Base-by-base conservation (phyloP, 1,140 invertebrate genomes). In the Sycophaga agraensis region DNA sequence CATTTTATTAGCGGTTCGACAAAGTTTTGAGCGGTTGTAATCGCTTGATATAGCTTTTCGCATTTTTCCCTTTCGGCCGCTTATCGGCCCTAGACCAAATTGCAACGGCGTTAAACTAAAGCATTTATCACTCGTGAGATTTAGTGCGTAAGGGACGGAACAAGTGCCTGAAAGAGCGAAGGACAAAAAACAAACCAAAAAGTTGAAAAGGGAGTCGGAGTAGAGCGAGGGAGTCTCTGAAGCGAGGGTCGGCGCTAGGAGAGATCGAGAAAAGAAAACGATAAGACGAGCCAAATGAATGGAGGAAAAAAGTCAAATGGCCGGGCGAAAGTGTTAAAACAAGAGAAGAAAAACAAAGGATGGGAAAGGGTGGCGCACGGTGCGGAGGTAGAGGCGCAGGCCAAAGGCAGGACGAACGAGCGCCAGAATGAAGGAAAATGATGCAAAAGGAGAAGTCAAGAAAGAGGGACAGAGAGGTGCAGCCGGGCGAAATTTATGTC, bases 391-490 rank as follows among this genome's bases (percentile, higher is more conserved):
- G n/a, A n/a, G n/a, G n/a, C n/a, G n/a, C n/a, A n/a, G n/a, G n/a
- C n/a, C n/a, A 53, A 24, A n/a, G 35, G 2, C 9, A 42, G n/a
- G 16, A 49, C 14, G 28, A 31, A 49, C 34, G 34, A 12, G 2
- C n/a, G n/a, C n/a, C n/a, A n/a, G n/a, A 39, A 46, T 46, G 24
- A 54, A 34, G 12, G 24, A 42, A 54, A 42, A 42, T 54, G n/a
- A 54, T 54, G 37, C 22, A 54, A 54, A 54, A 54, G 22, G n/a
- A 54, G 21, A 14, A n/a, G n/a, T n/a, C n/a, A n/a, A n/a, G n/a
- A n/a, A n/a, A 31, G 28, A 11, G 28, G 11, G 11, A 43, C 4
- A 43, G 14, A 43, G 16, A 43, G 11, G 6, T 34, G n/a, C 14
- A 31, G 43, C 24, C 21, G 17, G 22, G 2, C n/a, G 1, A 37